Percentiles rank a stretch among this genome's conserved stretches.
Conservation (phyloP, 2,797 vertebrate genomes). For the Distichodus sexfasciatus region DNA sequence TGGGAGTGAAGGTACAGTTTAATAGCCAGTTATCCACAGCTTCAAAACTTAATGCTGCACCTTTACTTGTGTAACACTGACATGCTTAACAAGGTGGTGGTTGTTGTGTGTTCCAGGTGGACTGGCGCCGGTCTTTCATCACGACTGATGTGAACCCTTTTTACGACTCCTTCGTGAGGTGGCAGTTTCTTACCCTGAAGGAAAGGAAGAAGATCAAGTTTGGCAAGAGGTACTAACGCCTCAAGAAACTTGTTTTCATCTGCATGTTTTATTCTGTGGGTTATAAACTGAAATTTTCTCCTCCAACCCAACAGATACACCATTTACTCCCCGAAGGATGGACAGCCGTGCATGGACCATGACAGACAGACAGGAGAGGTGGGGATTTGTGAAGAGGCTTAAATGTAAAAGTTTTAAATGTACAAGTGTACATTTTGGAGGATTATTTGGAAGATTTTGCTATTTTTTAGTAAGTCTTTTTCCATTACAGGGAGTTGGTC, state of each 20-base stretch:
- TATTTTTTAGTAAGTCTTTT: not conserved
- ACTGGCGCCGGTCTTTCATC: slow-evolving; percentile 97
- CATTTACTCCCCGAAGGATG: slow-evolving; percentile 96
- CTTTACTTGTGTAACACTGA: too few species aligned
- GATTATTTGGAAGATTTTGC: not conserved
- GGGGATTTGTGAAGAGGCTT: slow-evolving; percentile 20
- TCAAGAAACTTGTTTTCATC: not conserved
- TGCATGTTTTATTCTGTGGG: not conserved
- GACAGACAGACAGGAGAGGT: slow-evolving; percentile 99
- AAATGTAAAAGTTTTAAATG: too few species aligned
- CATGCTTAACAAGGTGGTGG: not conserved
- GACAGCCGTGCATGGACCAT: slow-evolving; percentile 98
- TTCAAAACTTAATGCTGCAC: too few species aligned
- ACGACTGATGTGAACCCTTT: slow-evolving; percentile 96
- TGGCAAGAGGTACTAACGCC: slow-evolving; percentile 86
- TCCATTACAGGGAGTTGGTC: slow-evolving; percentile 85
- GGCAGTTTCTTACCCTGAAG: slow-evolving; percentile 92
- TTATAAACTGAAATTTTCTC: not conserved
- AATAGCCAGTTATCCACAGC: too few species aligned
- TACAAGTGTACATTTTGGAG: too few species aligned
- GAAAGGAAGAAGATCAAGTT: slow-evolving; percentile 96
- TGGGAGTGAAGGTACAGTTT: slow-evolving; percentile 89
- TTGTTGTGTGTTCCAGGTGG: slow-evolving; percentile 73
- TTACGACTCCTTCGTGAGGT: slow-evolving; percentile 95
- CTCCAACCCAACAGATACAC: slow-evolving; percentile 80